A percentile compares a stretch with the other conserved stretches of the same genome.
phyloP scores from a whole-genome alignment of 2,113 vertebrate genomes.

The Phainopepla nitens region DNA sequence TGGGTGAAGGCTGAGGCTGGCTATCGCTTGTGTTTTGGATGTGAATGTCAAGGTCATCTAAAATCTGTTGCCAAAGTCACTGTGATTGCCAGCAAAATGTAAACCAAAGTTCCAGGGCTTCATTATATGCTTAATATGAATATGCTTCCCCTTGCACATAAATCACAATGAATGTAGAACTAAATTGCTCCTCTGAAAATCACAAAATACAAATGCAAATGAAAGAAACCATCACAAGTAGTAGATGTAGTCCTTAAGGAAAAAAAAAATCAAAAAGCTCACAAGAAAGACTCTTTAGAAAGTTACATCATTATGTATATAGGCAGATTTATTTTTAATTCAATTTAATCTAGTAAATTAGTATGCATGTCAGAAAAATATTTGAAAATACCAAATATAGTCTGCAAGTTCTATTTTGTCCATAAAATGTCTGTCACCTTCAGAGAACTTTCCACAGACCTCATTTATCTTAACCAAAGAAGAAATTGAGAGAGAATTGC shows the following conservation, averaged over 20 bases:
- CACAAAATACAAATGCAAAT: neutral
- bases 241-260: neutral
- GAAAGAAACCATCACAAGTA: neutral
- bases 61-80: constrained; percentile 31
- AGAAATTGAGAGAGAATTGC: neutral
- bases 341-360: neutral
- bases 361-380: neutral
- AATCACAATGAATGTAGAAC: neutral
- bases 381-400: neutral
- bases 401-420: neutral
- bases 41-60: constrained; percentile 30
- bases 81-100: constrained; percentile 27
- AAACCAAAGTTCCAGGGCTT: constrained; percentile 20
- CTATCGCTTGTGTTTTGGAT: neutral
- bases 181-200: neutral
- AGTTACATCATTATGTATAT: neutral
- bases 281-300: neutral
- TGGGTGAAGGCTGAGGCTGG: constrained; percentile 1
- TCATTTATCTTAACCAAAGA: neutral
- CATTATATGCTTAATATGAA: constrained; percentile 1
- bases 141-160: neutral
- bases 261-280: neutral
- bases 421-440: neutral
- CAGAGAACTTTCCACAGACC: neutral
- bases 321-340: neutral